Evolutionary conservation across 1,140 invertebrate genomes (phyloP).

Genomic region (Hycleus cichorii): DNA sequence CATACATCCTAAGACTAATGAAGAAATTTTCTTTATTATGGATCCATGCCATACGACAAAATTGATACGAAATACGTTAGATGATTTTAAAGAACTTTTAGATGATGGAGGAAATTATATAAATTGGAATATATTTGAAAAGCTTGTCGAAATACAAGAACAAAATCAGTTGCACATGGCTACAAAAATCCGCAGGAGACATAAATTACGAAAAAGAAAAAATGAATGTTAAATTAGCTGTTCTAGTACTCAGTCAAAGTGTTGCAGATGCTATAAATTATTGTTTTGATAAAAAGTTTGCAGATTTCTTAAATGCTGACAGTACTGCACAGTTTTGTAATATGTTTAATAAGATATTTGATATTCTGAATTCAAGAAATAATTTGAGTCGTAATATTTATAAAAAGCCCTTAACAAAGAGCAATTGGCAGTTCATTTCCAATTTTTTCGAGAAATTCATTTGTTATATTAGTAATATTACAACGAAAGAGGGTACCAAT

Average conservation of each 20-base stretch:
- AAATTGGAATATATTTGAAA: slow-evolving; percentile 22
- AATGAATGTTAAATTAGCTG: slow-evolving; percentile 30
- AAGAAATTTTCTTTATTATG: slow-evolving; percentile 31
- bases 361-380: slow-evolving; percentile 29
- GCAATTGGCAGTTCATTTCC: slow-evolving; percentile 13
- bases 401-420: background rate
- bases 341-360: slow-evolving; percentile 28
- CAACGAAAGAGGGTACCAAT: slow-evolving; percentile 3
- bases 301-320: slow-evolving; percentile 19
- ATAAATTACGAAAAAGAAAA: slow-evolving; percentile 23
- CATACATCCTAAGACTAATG: slow-evolving; percentile 26
- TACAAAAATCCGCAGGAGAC: slow-evolving; percentile 22
- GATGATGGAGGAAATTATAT: slow-evolving; percentile 18
- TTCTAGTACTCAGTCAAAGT: slow-evolving; percentile 22
- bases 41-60: slow-evolving; percentile 41
- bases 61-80: slow-evolving; percentile 35
- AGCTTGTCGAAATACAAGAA: slow-evolving; percentile 21
- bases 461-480: background rate
- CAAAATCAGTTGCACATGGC: slow-evolving; percentile 16
- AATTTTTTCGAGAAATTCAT: slow-evolving; percentile 6
- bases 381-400: slow-evolving; percentile 11
- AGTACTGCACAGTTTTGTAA: slow-evolving; percentile 24
- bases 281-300: slow-evolving; percentile 10
- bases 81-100: slow-evolving; percentile 21
- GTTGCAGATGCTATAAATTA: slow-evolving; percentile 19